Conservation (phyloP, 2,888 invertebrate genomes). For the Colletes collaris region DNA sequence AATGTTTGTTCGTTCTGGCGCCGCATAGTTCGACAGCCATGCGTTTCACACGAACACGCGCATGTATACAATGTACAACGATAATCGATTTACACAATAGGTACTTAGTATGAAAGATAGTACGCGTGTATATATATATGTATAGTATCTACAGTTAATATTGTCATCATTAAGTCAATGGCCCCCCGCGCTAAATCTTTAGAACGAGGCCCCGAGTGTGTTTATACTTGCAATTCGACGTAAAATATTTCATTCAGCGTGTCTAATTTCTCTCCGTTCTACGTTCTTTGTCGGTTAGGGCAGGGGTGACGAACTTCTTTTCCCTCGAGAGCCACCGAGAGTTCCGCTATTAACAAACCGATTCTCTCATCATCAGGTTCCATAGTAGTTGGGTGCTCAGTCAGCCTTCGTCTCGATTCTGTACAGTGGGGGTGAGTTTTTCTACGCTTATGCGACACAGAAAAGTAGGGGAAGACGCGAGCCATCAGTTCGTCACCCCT, state of each 20-base stretch:
- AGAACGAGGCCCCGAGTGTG: slow-evolving; percentile 49
- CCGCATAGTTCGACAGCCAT: slow-evolving; percentile 1
- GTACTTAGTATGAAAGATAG: slow-evolving; percentile 63
- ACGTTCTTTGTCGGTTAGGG: too few relatives aligned
- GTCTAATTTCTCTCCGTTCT: too few relatives aligned
- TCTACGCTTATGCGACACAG: too few relatives aligned
- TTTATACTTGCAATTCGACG: slow-evolving; percentile 18
- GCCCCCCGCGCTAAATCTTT: slow-evolving; percentile 34
- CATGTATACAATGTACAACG: slow-evolving; percentile 52
- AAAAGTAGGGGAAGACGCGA: too few relatives aligned
- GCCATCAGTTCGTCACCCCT: too few relatives aligned
- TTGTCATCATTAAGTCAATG: slow-evolving; percentile 76
- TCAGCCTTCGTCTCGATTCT: too few relatives aligned
- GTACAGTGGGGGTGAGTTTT: too few relatives aligned
- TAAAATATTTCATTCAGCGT: slow-evolving; percentile 29
- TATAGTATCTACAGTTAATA: slow-evolving; percentile 73
- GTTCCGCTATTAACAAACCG: too few relatives aligned
- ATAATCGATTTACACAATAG: slow-evolving; percentile 52
- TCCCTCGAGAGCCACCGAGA: too few relatives aligned
- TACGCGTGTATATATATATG: slow-evolving; percentile 39
- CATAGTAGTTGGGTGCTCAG: too few relatives aligned
- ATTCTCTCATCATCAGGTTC: too few relatives aligned
- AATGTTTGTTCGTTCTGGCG: slow-evolving; percentile 54
- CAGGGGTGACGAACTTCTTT: too few relatives aligned
- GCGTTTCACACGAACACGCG: slow-evolving; percentile 18